Evolutionary conservation across 2,113 vertebrate genomes (phyloP).

Genomic region (Hippocampus barbouri): DNA sequence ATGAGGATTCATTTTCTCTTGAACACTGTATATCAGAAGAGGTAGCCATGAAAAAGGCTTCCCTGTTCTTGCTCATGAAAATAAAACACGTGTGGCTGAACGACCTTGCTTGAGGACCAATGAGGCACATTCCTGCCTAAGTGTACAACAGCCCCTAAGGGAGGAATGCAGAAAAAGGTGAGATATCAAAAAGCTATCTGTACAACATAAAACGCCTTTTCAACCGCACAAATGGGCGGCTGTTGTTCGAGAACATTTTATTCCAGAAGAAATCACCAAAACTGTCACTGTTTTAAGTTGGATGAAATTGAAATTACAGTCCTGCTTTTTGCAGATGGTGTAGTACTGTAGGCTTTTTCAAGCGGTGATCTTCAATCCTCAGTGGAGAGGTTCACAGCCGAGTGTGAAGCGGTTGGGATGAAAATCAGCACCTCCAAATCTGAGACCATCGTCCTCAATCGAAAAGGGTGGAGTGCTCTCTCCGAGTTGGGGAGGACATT

Average conservation of each 20-base stretch:
- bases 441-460: no score
- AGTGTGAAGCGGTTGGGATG: no score
- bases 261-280: conserved; percentile 6
- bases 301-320: no score
- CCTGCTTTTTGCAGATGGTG: no score
- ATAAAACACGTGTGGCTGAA: conserved; percentile 2
- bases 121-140: conserved; percentile 21
- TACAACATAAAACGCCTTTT: conserved; percentile 26
- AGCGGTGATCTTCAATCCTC: no score
- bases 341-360: no score
- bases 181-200: conserved; percentile 27
- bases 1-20: not conserved
- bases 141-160: conserved; percentile 18
- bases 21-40: not conserved
- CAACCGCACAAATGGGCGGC: conserved; percentile 17
- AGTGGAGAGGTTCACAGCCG: no score
- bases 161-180: conserved; percentile 24
- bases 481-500: no score
- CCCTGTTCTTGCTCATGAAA: conserved; percentile 6
- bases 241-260: conserved; percentile 13
- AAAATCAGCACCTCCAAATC: no score
- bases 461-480: no score
- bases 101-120: conserved; percentile 24
- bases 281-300: no score
- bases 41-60: conserved; percentile 19